Conservation (phyloP, 2,113 vertebrate genomes). For the Etheostoma cragini region DNA sequence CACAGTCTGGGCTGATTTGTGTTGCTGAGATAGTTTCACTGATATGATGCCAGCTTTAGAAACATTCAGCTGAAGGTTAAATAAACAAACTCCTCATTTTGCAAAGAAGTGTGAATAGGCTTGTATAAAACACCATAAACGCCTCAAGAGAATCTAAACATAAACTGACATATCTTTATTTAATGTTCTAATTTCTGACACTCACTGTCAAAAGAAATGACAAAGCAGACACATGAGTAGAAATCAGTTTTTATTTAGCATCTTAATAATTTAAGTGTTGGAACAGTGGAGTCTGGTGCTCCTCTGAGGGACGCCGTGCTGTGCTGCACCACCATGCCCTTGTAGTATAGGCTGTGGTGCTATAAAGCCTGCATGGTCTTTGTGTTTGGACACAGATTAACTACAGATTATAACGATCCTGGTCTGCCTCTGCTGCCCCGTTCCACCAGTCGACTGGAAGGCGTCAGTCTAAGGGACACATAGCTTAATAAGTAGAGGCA, state of each 20-base stretch:
- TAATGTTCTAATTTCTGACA: background rate
- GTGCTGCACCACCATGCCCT: conserved; percentile 40
- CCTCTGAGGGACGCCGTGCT: conserved; percentile 9
- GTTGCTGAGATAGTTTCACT: conserved; percentile 37
- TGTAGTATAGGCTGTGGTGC: conserved; percentile 47
- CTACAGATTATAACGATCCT: conserved; percentile 49
- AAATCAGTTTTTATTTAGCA: conserved; percentile 78
- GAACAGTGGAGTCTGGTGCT: conserved; percentile 49
- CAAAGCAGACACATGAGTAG: conserved; percentile 44
- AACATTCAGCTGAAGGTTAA: conserved; percentile 44
- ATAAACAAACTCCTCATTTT: conserved; percentile 19
- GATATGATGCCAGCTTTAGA: conserved; percentile 38
- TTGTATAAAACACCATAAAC: background rate
- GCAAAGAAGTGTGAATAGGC: conserved; percentile 9
- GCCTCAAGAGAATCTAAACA: background rate
- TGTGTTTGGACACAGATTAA: conserved; percentile 41
- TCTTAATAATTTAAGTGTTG: conserved; percentile 82
- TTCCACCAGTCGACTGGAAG: conserved; percentile 29
- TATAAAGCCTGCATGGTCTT: conserved; percentile 48
- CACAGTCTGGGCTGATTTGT: conserved; percentile 38
- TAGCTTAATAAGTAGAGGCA: conserved; percentile 55
- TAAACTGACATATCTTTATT: background rate
- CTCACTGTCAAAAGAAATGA: conserved; percentile 23
- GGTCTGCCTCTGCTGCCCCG: conserved; percentile 25
- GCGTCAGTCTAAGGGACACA: conserved; percentile 59